These are phyloP conservation scores for Mormyrops boulengeri DNA, from an alignment of 2,797 vertebrate genomes.

Conservation along the genomic window DNA sequence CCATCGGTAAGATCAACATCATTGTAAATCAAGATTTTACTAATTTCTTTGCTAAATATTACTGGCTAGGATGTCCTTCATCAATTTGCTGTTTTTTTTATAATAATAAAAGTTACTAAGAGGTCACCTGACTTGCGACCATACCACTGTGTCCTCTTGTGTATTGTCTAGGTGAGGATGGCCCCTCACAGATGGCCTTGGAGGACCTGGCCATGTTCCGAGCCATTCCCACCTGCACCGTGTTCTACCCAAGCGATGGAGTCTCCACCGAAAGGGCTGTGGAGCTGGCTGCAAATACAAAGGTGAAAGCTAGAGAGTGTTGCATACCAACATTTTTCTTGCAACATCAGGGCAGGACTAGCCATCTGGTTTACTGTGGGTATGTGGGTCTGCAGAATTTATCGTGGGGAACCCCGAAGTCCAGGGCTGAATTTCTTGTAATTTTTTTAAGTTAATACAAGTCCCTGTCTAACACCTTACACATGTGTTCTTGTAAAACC, in stretches of 20 bases:
- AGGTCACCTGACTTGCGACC: not conserved
- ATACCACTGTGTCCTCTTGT: not conserved
- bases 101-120: not conserved
- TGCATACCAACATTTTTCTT: not conserved
- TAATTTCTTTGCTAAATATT: not conserved
- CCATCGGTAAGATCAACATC: slow-evolving; percentile 63
- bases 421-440: not conserved
- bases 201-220: slow-evolving; percentile 87
- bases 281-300: slow-evolving; percentile 70
- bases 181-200: slow-evolving; percentile 81
- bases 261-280: slow-evolving; percentile 75
- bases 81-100: not conserved
- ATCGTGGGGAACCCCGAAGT: not conserved
- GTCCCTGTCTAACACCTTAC: too few species aligned
- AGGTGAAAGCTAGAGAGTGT: slow-evolving; percentile 52
- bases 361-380: not conserved
- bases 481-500: too few species aligned
- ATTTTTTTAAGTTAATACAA: not conserved
- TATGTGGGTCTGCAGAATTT: not conserved
- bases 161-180: slow-evolving; percentile 66
- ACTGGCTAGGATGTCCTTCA: not conserved
- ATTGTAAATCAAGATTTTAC: not conserved
- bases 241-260: slow-evolving; percentile 82
- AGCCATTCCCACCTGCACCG: slow-evolving; percentile 71
- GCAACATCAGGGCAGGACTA: not conserved